Evolutionary conservation across 2,113 vertebrate species (phyloP).

Genomic region (Holacanthus passer): DNA sequence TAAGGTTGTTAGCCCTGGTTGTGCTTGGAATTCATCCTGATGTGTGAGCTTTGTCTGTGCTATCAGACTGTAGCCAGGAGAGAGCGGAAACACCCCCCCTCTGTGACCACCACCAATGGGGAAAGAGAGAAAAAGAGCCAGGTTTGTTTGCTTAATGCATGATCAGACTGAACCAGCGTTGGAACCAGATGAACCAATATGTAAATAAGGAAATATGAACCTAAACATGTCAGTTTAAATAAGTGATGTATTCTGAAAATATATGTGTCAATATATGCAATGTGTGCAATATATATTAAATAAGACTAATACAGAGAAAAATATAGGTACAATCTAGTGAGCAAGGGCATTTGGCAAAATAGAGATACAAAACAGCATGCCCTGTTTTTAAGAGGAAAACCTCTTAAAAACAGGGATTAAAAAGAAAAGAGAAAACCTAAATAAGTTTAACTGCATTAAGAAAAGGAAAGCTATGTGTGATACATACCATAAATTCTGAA

Average conservation of each 20-base stretch:
- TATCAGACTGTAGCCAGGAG: conserved; percentile 87
- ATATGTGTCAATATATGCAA: background rate
- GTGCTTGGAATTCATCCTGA: conserved; percentile 13
- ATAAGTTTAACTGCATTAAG: background rate
- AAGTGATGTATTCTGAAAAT: background rate
- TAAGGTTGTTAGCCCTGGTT: background rate
- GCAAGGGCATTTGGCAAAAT: background rate
- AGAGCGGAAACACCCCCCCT: conserved; percentile 86
- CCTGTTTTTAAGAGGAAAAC: too few relatives aligned
- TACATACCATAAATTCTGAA: background rate
- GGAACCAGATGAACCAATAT: background rate
- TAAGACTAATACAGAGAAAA: too few relatives aligned
- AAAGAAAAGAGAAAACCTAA: background rate
- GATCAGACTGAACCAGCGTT: background rate
- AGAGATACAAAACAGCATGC: background rate
- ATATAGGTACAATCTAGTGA: background rate
- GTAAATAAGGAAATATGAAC: background rate
- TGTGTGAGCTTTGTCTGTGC: conserved; percentile 70
- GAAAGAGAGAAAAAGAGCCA: conserved; percentile 86
- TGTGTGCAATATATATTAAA: background rate
- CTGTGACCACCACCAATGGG: conserved; percentile 85
- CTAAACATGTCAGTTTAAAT: background rate
- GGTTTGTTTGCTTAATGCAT: conserved; percentile 88
- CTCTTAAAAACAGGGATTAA: too few relatives aligned
- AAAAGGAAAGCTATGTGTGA: background rate